Evolutionary conservation across 2,113 vertebrate genomes (phyloP).

Genomic region (Cyanistes caeruleus): DNA sequence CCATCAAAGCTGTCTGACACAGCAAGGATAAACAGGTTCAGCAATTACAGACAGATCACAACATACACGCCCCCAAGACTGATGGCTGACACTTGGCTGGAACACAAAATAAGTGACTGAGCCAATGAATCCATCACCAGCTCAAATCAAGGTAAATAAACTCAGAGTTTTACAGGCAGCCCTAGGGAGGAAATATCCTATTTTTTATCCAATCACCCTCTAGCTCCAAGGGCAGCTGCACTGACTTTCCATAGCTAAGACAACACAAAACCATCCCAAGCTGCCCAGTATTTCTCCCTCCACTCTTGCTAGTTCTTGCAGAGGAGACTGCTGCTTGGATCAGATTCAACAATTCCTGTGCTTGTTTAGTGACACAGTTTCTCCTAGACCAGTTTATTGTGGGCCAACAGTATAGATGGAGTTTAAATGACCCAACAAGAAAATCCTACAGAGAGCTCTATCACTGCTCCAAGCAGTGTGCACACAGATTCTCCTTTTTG

Average conservation of each 20-base stretch:
- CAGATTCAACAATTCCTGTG: background rate
- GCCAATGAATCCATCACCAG: background rate
- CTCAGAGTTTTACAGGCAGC: background rate
- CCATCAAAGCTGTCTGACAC: conserved; percentile 2
- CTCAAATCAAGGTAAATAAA: conserved; percentile 2
- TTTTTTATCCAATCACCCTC: background rate
- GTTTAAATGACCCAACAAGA: background rate
- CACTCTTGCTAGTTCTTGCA: background rate
- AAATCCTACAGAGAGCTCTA: background rate
- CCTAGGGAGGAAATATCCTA: background rate
- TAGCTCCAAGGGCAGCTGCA: background rate
- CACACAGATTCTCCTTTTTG: background rate
- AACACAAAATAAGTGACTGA: background rate
- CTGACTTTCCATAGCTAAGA: background rate
- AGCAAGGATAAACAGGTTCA: conserved; percentile 29
- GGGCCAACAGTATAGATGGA: background rate
- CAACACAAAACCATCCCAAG: background rate
- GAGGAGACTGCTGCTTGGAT: background rate
- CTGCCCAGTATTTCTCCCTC: background rate
- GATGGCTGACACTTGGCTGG: conserved; percentile 7
- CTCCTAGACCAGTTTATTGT: background rate
- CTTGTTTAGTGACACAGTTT: background rate
- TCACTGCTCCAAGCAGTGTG: background rate
- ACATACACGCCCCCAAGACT: background rate
- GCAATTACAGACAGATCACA: conserved; percentile 3